Base-by-base conservation (phyloP, 92 coral and sea anemone species). In the Bergia sp. region DNA sequence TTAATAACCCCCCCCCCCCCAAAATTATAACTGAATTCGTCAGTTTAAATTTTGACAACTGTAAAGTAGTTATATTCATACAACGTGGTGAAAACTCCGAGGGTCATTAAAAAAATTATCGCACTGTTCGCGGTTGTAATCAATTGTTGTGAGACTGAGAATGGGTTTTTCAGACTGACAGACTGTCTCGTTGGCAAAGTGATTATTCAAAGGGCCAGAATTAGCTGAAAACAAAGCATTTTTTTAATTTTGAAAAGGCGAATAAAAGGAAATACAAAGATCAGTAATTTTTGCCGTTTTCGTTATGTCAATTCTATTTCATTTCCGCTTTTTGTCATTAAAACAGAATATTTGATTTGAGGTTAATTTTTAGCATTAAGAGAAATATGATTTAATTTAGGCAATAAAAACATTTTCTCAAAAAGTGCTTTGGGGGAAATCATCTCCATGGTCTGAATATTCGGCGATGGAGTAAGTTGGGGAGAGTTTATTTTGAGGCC, bases 311-410 rank as follows among this genome's bases (percentile, higher is more conserved):
- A 18, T 61, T 6, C 3, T 61, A 61, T 61, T 61, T 61, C 77
- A 37, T 73, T 73, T 73, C 43, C 77, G 77, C 13, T 21, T 73
- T 73, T 73, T 73, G 69, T 61, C 42, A 36, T 73, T 73, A 73
- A 36, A 38, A 73, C 77, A 12, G 77, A 23, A 73, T 73, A 73
- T 73, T 73, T 73, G 40, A 37, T 38, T 73, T 73, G 77, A 73
- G 42, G 77, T 61, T 61, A 61, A 18, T 61, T 61, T 21, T 61
- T 61, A 16, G 69, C 69, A 18, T 53, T 53, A 53, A 10, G 58
- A 53, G 58, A 53, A 53, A 53, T 12, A 61, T 18, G 69, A 61
- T 16, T 21, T 61, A 61, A 61, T 20, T 61, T 16, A 3, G 2
- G 29, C 8, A 61, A 18, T 18, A 61, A 61, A 61, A 61, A 21